phyloP scores from a whole-genome alignment of 2,888 invertebrate genomes.

The Andrena fulva region DNA sequence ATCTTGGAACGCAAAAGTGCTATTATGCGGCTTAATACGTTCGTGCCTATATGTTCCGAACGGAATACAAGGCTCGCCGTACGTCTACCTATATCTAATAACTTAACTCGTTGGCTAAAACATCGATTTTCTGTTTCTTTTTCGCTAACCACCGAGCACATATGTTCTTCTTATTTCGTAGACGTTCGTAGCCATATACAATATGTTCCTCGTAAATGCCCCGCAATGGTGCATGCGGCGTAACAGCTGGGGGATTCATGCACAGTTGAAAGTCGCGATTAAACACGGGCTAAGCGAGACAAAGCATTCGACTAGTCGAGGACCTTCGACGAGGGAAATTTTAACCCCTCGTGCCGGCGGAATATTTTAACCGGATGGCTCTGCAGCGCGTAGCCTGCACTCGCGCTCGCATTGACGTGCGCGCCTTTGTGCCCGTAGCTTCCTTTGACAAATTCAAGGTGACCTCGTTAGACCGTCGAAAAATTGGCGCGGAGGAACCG shows the following conservation, averaged over 20 bases:
- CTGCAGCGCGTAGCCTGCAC: conserved; percentile 5
- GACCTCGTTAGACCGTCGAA: conserved; percentile 56
- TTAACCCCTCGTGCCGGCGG: too few species aligned
- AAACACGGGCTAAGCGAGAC: too few species aligned
- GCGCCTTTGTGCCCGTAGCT: conserved; percentile 6
- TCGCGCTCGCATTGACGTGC: neutral
- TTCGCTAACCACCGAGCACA: neutral
- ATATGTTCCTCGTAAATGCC: too few species aligned
- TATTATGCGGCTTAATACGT: neutral
- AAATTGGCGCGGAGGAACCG: conserved; percentile 38
- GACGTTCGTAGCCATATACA: too few species aligned
- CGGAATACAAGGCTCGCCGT: neutral
- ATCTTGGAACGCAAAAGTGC: neutral
- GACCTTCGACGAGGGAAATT: neutral
- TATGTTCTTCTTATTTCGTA: neutral
- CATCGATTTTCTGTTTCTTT: neutral
- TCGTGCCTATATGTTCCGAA: neutral
- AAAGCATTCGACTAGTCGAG: neutral
- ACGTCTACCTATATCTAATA: neutral
- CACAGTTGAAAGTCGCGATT: too few species aligned
- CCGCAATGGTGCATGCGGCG: too few species aligned
- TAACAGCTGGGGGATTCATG: too few species aligned
- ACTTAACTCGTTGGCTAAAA: neutral
- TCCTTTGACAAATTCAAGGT: conserved; percentile 38
- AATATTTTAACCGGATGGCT: neutral